Percentiles rank a stretch among this genome's conserved stretches.
Conservation (phyloP, 2,113 vertebrate genomes). For the Epinephelus lanceolatus region DNA sequence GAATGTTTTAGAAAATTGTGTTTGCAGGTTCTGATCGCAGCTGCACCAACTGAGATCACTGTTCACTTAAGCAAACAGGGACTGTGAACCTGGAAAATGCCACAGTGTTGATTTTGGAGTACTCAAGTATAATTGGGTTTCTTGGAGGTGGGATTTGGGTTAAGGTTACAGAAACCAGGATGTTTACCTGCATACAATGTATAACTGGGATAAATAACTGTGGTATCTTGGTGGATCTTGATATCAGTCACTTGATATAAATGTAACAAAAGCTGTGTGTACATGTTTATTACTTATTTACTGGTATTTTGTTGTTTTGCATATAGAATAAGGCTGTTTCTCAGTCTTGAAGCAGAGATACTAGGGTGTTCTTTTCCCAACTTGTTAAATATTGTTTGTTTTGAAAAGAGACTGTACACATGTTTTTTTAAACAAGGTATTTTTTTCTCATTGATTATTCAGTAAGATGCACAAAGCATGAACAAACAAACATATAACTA, state of each 20-base stretch:
- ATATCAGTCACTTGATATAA: not conserved
- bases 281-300: not conserved
- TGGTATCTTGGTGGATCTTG: not conserved
- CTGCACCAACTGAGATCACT: not conserved
- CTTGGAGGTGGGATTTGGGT: not conserved
- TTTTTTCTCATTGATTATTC: too few species aligned
- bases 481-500: too few species aligned
- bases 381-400: too few species aligned
- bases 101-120: not conserved
- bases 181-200: not conserved
- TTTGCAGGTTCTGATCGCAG: not conserved
- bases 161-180: not conserved
- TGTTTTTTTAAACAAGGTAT: too few species aligned
- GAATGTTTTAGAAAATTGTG: not conserved
- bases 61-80: not conserved
- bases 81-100: not conserved
- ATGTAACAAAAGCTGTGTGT: not conserved
- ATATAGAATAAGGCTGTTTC: not conserved
- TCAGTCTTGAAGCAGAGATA: not conserved
- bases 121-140: not conserved
- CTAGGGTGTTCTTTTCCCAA: too few species aligned
- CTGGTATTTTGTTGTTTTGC: not conserved
- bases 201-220: not conserved
- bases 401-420: too few species aligned
- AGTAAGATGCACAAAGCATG: too few species aligned